A percentile compares a stretch with the other conserved stretches of the same genome.
These are phyloP conservation scores for Aphelenchoides fujianensis DNA, from an alignment of 1,140 invertebrate genomes.

Conservation along the genomic window DNA sequence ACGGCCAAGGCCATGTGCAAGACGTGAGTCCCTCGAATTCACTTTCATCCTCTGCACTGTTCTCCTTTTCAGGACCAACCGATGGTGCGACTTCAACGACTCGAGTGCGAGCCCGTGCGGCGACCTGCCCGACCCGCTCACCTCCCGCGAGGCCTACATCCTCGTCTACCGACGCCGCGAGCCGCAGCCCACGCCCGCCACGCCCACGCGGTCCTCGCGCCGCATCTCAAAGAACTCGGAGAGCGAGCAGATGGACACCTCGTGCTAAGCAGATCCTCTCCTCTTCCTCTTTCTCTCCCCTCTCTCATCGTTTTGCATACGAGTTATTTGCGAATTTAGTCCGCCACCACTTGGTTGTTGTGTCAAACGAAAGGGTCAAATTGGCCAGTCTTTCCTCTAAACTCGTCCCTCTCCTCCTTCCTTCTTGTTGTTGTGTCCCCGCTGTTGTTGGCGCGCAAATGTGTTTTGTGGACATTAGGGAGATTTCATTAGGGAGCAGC, in stretches of 20 bases:
- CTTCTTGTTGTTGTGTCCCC: too few species aligned
- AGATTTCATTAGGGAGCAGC: too few species aligned
- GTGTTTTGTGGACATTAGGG: too few species aligned
- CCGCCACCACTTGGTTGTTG: too few species aligned
- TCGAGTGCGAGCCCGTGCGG: conserved; percentile 62
- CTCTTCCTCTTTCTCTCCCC: too few species aligned
- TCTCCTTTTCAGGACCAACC: conserved; percentile 65
- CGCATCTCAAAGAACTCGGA: not conserved
- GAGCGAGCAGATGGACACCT: not conserved
- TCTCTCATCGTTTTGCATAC: too few species aligned
- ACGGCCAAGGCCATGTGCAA: conserved; percentile 53
- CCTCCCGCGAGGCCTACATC: conserved; percentile 50
- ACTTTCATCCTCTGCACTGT: not conserved
- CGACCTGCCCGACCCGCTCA: conserved; percentile 46
- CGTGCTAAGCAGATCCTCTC: conserved; percentile 6
- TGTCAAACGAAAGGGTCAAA: not conserved
- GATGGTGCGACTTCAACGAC: conserved; percentile 71
- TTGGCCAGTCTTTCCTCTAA: not conserved
- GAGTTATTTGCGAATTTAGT: too few species aligned
- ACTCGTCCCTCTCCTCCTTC: too few species aligned
- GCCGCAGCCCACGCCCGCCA: not conserved
- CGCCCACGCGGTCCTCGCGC: not conserved
- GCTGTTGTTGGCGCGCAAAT: too few species aligned
- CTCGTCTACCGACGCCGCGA: conserved; percentile 43
- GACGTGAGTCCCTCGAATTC: not conserved